Evolutionary conservation across 2,113 vertebrate genomes (phyloP), one percentile per base, ranked within the genome.

Genomic region (Paradoxurus hermaphroditus): DNA sequence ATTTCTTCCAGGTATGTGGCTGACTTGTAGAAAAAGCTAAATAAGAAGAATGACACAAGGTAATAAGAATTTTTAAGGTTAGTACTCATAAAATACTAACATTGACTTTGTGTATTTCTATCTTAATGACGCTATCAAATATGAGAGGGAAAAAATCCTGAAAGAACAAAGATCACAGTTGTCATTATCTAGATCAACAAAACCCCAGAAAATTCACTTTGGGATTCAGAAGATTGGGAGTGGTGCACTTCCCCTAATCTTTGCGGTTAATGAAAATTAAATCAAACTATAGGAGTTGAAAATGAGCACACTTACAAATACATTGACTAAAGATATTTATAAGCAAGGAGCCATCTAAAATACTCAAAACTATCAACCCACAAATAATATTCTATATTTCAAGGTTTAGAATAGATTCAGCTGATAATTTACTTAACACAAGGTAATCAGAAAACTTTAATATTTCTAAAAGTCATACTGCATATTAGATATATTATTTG

Each of bases 281-380:
- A 97, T 36, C n/a, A 84, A 96, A 95, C 34, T 51, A 18, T 31
- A 95, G 16, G 0, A 93, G 39, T 23, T 75, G 19, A 81, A 94
- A 86, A 85, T 63, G 8, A 51, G 27, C 27, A 88, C 3, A 59
- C 62, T 93, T 79, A 82, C 73, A 86, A 95, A 16, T 73, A 86
- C 9, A 88, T 49, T 96, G 6, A 85, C 34, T 86, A 75, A 93
- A 83, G 41, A 97, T 68, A 51, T 81, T 97, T 94, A 78, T 29
- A 97, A 93, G 63, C n/a, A 97, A 94, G 21, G 12, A 94, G 70
- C n/a, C 51, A 90, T 92, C 18, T 65, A 12, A 95, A 97, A 92
- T 62, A 86, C 53, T 78, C 82, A 79, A 97, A 97, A 97, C 44
- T 94, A 96, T 1, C 23, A 44, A 44, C 0, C 19, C 56, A 97